Evolutionary conservation across 2,888 invertebrate genomes (phyloP), one percentile per base, ranked within the genome.

Genomic region (Sphaerophoria taeniata): DNA sequence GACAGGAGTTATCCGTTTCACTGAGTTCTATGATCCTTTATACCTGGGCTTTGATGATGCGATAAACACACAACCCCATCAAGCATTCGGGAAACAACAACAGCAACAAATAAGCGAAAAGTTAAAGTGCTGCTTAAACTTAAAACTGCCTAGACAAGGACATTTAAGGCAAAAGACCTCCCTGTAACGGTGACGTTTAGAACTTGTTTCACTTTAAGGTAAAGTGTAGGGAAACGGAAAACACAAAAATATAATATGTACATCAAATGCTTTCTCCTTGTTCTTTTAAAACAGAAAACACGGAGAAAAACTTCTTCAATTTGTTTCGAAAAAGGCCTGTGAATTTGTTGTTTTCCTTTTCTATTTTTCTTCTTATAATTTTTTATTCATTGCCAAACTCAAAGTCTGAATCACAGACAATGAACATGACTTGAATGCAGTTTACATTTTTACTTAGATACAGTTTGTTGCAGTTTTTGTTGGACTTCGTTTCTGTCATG

Each of bases 231-330:
- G n/a, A n/a, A n/a, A n/a, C n/a, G n/a, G n/a, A n/a, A n/a, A n/a
- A n/a, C n/a, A n/a, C n/a, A n/a, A n/a, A n/a, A n/a, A n/a, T n/a
- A n/a, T n/a, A n/a, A n/a, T n/a, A n/a, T n/a, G n/a, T n/a, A 72
- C 67, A 60, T 72, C 67, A 78, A 73, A 83, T 69, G 69, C 73
- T 69, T 83, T 74, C 45, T 34, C 61, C 53, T 56, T 55, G 14
- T 60, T 67, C n/a, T 34, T 31, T 49, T n/a, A n/a, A 63, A 63
- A 63, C 47, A 12, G 55, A 51, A 67, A 61, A 69, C 1, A n/a
- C n/a, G 61, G 31, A 67, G 61, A 34, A 61, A 56, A 70, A 83
- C 73, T 83, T 83, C 36, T 73, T 73, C 82, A 83, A 83, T 78
- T 83, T 83, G 82, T 74, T 69, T 24, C 1, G 24, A 51, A 73